Conservation (phyloP, 2,797 vertebrate genomes). For the Pagetopsis macropterus region DNA sequence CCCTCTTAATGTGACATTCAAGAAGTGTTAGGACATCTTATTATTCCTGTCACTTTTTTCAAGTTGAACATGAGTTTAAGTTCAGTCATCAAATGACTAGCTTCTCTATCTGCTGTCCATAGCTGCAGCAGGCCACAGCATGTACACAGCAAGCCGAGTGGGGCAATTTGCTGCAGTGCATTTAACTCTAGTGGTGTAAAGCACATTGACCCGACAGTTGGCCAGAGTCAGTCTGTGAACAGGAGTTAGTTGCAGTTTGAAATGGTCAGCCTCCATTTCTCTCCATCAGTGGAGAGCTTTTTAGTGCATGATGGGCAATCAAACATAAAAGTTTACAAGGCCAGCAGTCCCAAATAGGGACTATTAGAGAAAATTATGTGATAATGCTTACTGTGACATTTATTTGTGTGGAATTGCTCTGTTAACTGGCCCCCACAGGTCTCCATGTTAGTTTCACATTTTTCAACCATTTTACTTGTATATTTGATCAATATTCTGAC, state of each 20-base stretch:
- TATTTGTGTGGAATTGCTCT: slow-evolving; percentile 13
- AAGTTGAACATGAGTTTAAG: slow-evolving; percentile 42
- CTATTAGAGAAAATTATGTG: slow-evolving; percentile 46
- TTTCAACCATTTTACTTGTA: neutral
- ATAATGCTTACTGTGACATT: slow-evolving; percentile 40
- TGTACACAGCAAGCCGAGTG: slow-evolving; percentile 49
- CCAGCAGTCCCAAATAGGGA: slow-evolving; percentile 38
- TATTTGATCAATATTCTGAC: slow-evolving; percentile 3
- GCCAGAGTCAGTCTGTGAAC: slow-evolving; percentile 60
- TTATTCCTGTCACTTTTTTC: slow-evolving; percentile 63
- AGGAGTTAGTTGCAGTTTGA: slow-evolving; percentile 65
- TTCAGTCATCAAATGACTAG: slow-evolving; percentile 49
- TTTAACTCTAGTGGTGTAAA: slow-evolving; percentile 74
- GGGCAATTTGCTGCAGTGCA: slow-evolving; percentile 70
- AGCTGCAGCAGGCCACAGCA: slow-evolving; percentile 33
- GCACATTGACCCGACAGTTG: slow-evolving; percentile 74
- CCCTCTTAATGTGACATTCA: slow-evolving; percentile 66
- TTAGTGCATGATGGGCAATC: slow-evolving; percentile 61
- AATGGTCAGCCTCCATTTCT: slow-evolving; percentile 70
- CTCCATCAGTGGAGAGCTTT: slow-evolving; percentile 58
- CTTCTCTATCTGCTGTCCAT: slow-evolving; percentile 38
- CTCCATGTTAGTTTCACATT: slow-evolving; percentile 7
- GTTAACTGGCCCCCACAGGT: neutral
- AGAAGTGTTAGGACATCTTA: slow-evolving; percentile 57
- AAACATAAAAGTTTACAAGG: slow-evolving; percentile 49